Evolutionary conservation across 2,888 invertebrate genomes (phyloP), one percentile per base, ranked within the genome.

Genomic region (Apotomis turbidana): DNA sequence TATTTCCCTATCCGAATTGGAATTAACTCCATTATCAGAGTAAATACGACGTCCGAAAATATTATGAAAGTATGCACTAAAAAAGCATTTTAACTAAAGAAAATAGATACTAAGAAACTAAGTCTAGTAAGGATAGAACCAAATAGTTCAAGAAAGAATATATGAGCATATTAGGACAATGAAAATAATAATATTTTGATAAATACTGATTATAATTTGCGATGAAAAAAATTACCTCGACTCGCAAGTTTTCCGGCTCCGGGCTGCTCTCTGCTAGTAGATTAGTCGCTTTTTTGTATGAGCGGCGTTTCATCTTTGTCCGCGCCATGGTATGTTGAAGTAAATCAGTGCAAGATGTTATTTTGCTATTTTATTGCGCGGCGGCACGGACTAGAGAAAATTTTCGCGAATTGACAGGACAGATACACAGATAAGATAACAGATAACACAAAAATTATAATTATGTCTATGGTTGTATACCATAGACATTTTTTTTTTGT

Each of bases 371-470:
- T 9, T 36, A 4, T 9, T 15, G 62, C 38, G 51, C 52, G 52
- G 36, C 52, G 41, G 41, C 41, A 41, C 52, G 13, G 52, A 15
- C 13, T 4, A 13, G 0, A 60, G 13, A 44, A 15, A 41, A 8
- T 49, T 8, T 49, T 49, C 49, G 49, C 49, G 49, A 49, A 49
- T 49, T 36, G 36, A 36, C 57, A 55, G 55, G 10, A 57, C 57
- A 58, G 58, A 41, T 58, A 38, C 36, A 57, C 57, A 58, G 38
- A 6, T 57, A 57, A 55, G 6, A 8, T 55, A 55, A 55, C 55
- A 9, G 27, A 27, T 15, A 15, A 55, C 13, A 55, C 55, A 58
- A n/a, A 27, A 27, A 27, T 27, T 27, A 27, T 2, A 27, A 27
- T 0, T 27, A 27, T 27, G 27, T 27, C 27, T 27, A 27, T 27